Base-by-base conservation (phyloP, 2,113 vertebrate genomes). In the Gymnobelideus leadbeateri region DNA sequence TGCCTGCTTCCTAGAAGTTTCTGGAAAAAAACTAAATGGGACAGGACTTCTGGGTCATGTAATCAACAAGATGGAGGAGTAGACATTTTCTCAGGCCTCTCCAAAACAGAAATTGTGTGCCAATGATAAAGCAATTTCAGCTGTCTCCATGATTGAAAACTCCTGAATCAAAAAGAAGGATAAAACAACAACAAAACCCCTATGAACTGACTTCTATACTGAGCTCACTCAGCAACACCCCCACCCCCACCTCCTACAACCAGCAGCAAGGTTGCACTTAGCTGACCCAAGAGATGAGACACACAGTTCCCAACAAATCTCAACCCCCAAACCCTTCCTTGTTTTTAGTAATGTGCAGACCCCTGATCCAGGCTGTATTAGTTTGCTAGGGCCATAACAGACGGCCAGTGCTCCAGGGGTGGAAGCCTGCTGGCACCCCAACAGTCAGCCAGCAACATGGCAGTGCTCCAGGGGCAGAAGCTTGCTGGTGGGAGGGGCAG, bases 1-100 rank as follows among this genome's bases (percentile, higher is more conserved):
- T 99, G 99, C 99, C 99, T 92, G 99, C 99, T 28, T 99, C 99
- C 53, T 97, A 99, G 99, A 99, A 99, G 99, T 98, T 99, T 68
- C 98, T 99, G 97, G 99, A 99, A 96, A 99, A 96, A 99, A 99
- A 96, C 98, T 99, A 92, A 99, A 99, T 0, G 99, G 99, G 50
- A 99, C 99, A 0, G 99, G 99, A 57, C 99, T 43, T 84, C 19
- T 43, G 68, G 37, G 19, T 84, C n/a, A 84, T 21, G 37, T 84
- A 6, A 84, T 84, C 5, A 43, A 43, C n/a, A 43, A 84, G 16
- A 84, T 21, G 68, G n/a, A 43, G n/a, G 68, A 43, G 16, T 84
- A 84, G 68, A 84, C 19, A 84, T 84, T 84, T 84, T 84, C n/a
- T 43, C 37, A 84, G 43, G 23, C 19, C n/a, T 84, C 68, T 84